Conservation (phyloP, 2,113 vertebrate species). For the Bombycilla garrulus region DNA sequence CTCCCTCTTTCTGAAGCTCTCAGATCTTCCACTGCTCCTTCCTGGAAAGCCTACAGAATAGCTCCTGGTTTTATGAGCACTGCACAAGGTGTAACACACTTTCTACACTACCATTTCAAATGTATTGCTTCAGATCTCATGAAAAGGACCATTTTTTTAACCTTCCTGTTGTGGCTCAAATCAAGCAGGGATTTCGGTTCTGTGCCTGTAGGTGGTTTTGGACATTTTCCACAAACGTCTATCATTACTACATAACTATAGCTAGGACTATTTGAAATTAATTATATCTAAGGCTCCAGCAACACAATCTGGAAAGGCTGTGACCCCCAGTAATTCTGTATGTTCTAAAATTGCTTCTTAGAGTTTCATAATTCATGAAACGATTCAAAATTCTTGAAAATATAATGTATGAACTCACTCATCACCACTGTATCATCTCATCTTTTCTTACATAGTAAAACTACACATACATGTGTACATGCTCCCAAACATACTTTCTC, state of each 20-base stretch:
- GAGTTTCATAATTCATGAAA: slow-evolving; percentile 11
- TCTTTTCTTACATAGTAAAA: neutral
- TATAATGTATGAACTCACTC: neutral
- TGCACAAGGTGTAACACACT: neutral
- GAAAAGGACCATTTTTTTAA: neutral
- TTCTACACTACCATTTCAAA: neutral
- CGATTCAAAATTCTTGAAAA: slow-evolving; percentile 43
- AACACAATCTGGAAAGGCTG: neutral
- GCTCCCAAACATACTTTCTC: neutral
- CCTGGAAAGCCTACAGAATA: neutral
- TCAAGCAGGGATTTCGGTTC: neutral
- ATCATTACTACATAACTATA: neutral
- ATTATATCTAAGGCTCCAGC: neutral
- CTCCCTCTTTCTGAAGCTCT: neutral
- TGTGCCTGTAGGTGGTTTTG: neutral
- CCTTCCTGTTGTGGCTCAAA: neutral
- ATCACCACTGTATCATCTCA: neutral
- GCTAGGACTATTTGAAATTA: neutral
- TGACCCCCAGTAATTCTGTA: neutral
- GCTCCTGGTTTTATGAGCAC: neutral
- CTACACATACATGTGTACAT: neutral
- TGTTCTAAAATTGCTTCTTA: neutral
- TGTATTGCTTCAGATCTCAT: neutral
- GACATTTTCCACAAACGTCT: neutral
- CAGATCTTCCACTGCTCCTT: neutral